Percentiles rank a stretch among this genome's conserved stretches.
phyloP scores from a whole-genome alignment of 1,140 invertebrate genomes.

The Cotesia vestalis region DNA sequence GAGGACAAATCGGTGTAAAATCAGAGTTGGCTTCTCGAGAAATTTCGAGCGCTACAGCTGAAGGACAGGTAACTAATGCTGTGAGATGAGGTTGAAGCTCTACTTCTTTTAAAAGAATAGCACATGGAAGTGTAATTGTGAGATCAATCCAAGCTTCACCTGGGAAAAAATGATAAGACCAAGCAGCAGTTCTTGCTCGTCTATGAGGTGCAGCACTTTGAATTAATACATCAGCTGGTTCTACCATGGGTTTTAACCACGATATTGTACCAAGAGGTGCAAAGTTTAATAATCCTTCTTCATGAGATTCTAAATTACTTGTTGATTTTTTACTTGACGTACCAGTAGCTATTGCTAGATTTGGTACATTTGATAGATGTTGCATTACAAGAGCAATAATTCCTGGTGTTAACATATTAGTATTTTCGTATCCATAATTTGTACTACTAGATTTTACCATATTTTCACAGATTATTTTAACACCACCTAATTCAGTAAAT shows the following conservation, averaged over 20 bases:
- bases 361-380: slow-evolving; percentile 68
- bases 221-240: slow-evolving; percentile 87
- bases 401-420: slow-evolving; percentile 49
- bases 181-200: slow-evolving; percentile 84
- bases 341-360: slow-evolving; percentile 66
- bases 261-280: slow-evolving; percentile 84
- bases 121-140: slow-evolving; percentile 86
- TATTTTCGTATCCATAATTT: slow-evolving; percentile 41
- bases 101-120: slow-evolving; percentile 88
- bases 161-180: slow-evolving; percentile 93
- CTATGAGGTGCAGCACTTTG: slow-evolving; percentile 77
- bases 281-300: slow-evolving; percentile 84
- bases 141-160: slow-evolving; percentile 89
- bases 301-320: slow-evolving; percentile 63
- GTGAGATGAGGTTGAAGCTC: slow-evolving; percentile 88
- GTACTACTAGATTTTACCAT: slow-evolving; percentile 68
- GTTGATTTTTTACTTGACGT: slow-evolving; percentile 69
- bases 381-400: slow-evolving; percentile 73
- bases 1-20: slow-evolving; percentile 74
- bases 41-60: slow-evolving; percentile 86
- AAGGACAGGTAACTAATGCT: slow-evolving; percentile 87
- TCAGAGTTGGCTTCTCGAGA: slow-evolving; percentile 69
- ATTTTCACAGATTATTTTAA: slow-evolving; percentile 70
- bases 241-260: slow-evolving; percentile 84
- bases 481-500: slow-evolving; percentile 73